Evolutionary conservation across 2,888 invertebrate genomes (phyloP), one percentile per base, ranked within the genome.

Genomic region (Amblyteles armatorius): DNA sequence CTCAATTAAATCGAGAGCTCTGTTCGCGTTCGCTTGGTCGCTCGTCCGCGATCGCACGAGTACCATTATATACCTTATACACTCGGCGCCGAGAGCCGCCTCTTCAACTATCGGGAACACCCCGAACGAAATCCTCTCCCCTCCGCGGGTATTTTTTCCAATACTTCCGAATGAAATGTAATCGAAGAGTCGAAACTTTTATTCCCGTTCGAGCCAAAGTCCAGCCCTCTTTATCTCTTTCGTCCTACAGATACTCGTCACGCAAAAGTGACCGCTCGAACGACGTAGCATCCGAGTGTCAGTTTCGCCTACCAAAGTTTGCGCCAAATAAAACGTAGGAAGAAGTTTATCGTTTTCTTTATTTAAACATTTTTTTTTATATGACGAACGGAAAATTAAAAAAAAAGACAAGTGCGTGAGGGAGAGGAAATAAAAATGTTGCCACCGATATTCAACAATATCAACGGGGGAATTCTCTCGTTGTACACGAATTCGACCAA

Each of bases 381-480:
- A 7, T 63, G 16, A n/a, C 16, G 63, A 71, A 52, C 22, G 74
- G 76, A 67, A 13, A 48, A 60, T 50, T 26, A 40, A 52, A 65
- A 67, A 50, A 44, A 7, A 63, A 74, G 16, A 48, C 44, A 69
- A 71, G 29, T 65, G 67, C 63, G 73, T 40, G 50, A 9, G 63
- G 19, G n/a, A 44, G 29, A 33, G 11, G 40, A 11, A 40, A 11
- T 0, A 4, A 82, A 76, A 88, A 93, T 94, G 94, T 89, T 93
- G 88, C 94, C 93, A 63, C 93, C 94, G 85, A 93, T 93, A 87
- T 90, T 94, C 88, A 93, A 90, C 89, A 93, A 93, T 89, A 93
- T 93, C 84, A 93, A 93, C 90, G 92, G 92, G 90, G 92, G 93
- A 86, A 92, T 94, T 85, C 88, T 94, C 82, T 92, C 93, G 69